Conservation (phyloP, 2,888 invertebrate genomes). For the Malthinus seriepunctatus region DNA sequence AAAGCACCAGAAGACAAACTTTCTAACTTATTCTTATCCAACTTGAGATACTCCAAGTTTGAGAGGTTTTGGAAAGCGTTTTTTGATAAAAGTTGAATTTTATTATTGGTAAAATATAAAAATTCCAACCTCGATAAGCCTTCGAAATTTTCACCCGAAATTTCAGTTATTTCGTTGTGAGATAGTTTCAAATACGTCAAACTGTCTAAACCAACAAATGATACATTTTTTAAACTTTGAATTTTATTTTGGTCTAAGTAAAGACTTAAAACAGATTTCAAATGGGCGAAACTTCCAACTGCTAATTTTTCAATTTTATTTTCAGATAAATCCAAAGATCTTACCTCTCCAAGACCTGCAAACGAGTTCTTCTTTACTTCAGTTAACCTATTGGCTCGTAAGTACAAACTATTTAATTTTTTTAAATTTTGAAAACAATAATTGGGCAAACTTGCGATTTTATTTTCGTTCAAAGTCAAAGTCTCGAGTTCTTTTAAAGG, state of each 20-base stretch:
- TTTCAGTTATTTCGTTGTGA: background rate
- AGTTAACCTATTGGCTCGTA: background rate
- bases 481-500: too few relatives aligned
- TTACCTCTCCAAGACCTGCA: background rate
- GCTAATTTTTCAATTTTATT: background rate
- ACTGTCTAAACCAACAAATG: background rate
- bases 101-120: slow-evolving; percentile 1
- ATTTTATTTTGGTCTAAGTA: background rate
- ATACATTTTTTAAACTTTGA: background rate
- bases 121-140: background rate
- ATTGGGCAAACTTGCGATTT: background rate
- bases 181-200: background rate
- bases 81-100: background rate
- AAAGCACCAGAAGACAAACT: background rate
- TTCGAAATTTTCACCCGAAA: background rate
- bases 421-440: background rate
- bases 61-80: background rate
- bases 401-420: background rate
- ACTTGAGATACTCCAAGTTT: background rate
- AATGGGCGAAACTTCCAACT: background rate
- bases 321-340: background rate
- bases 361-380: background rate
- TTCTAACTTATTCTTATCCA: background rate
- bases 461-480: background rate
- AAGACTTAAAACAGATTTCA: background rate